Conservation (phyloP, 2,797 vertebrate species). For the Leuciscus waleckii region DNA sequence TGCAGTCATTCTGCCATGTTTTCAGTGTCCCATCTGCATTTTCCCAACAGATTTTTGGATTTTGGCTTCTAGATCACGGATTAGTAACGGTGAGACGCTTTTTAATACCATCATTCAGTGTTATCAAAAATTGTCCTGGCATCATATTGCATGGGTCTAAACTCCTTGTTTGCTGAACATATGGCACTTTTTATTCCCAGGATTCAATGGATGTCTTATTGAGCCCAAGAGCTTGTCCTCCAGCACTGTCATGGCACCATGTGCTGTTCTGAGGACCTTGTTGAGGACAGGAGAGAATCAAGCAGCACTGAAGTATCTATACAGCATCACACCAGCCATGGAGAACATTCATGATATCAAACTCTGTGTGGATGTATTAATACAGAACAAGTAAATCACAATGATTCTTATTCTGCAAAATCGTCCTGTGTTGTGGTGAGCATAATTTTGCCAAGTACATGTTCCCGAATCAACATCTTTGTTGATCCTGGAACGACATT, state of each 20-base stretch:
- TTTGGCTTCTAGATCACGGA: slow-evolving; percentile 74
- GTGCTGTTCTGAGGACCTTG: slow-evolving; percentile 65
- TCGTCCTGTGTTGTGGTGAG: not conserved
- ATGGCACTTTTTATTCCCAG: slow-evolving; percentile 44
- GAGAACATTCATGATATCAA: slow-evolving; percentile 65
- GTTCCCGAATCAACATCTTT: not conserved
- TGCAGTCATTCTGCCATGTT: slow-evolving; percentile 68
- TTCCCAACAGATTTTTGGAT: slow-evolving; percentile 68
- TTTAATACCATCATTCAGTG: not conserved
- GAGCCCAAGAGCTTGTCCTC: slow-evolving; percentile 62
- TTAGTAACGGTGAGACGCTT: slow-evolving; percentile 59
- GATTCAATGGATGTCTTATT: slow-evolving; percentile 67
- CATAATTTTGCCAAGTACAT: not conserved
- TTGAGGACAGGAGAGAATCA: slow-evolving; percentile 63
- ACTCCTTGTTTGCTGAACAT: not conserved
- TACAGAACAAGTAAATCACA: slow-evolving; percentile 65
- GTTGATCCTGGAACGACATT: not conserved
- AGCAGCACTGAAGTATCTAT: slow-evolving; percentile 66
- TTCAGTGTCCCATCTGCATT: slow-evolving; percentile 68
- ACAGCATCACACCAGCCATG: slow-evolving; percentile 62
- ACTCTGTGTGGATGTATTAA: slow-evolving; percentile 65
- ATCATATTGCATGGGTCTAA: not conserved
- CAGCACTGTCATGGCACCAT: slow-evolving; percentile 68
- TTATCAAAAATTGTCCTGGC: not conserved
- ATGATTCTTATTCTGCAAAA: not conserved